phyloP scores from a whole-genome alignment of 92 coral and sea anemone genomes.

The Isaurus tuberculatus region DNA sequence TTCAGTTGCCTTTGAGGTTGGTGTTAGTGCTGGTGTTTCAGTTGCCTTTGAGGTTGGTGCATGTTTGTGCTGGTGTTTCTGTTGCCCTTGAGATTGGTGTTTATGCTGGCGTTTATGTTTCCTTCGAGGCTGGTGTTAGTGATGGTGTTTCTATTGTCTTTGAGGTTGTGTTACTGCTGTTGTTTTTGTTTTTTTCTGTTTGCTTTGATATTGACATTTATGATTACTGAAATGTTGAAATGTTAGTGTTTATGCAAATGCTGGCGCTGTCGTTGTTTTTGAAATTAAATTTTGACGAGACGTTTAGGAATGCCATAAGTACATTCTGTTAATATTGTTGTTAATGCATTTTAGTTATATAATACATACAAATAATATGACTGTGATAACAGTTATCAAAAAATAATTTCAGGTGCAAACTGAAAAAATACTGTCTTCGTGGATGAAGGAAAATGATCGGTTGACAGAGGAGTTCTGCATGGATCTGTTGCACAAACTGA shows the following conservation, averaged over 20 bases:
- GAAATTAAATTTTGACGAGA: too few species aligned
- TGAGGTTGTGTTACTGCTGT: background rate
- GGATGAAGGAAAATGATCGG: slow-evolving; percentile 62
- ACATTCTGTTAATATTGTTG: too few species aligned
- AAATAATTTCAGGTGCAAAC: slow-evolving; percentile 41
- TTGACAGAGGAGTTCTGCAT: slow-evolving; percentile 59
- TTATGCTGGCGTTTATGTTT: background rate
- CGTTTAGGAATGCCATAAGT: too few species aligned
- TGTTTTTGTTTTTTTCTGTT: background rate
- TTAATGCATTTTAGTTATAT: too few species aligned
- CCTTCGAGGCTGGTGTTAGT: background rate
- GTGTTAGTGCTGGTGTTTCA: background rate
- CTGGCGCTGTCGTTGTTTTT: too few species aligned
- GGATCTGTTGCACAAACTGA: slow-evolving; percentile 49
- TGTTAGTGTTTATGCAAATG: too few species aligned
- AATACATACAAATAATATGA: background rate
- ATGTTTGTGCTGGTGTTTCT: background rate
- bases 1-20: background rate
- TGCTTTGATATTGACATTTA: background rate
- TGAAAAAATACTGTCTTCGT: slow-evolving; percentile 42
- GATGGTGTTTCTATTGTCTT: background rate
- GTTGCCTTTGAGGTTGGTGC: too few species aligned
- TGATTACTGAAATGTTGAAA: too few species aligned
- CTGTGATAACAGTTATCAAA: background rate
- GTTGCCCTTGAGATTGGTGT: background rate